Evolutionary conservation across 2,113 vertebrate genomes (phyloP), one percentile per base, ranked within the genome.

Genomic region (human): DNA sequence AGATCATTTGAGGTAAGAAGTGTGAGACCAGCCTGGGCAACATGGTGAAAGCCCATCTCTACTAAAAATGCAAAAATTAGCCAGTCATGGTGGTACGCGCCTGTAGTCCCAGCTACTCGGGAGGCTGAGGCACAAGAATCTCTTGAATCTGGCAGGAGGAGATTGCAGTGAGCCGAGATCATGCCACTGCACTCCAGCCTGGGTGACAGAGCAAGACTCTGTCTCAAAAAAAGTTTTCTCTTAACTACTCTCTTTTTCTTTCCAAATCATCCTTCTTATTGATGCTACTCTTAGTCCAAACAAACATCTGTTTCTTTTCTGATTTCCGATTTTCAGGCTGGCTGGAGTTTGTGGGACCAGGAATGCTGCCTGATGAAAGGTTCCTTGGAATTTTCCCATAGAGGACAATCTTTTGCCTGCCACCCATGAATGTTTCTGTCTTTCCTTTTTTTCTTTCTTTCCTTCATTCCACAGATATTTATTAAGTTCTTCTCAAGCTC

Each of bases 401-500:
- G 35, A 93, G 40, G 90, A 78, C 61, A 93, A 50, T 45, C 43
- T 6, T 27, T 13, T 45, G 22, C 6, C 45, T 72, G 16, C 40
- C 70, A 59, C 38, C 50, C 32, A 0, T 6, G 22, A 81, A 73
- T 52, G 32, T 27, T 84, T 57, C 50, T 72, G 66, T 57, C 68
- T 35, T 68, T 64, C 40, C 30, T 61, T 25, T 6, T n/a, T 27
- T 68, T 23, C 7, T 30, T 3, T 59, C 75, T 76, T 35, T 38
- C 6, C 25, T 48, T 73, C 45, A 27, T 43, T 45, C 18, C 25
- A 48, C 80, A 96, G 94, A n/a, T 90, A 76, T 88, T 88, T 85
- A 89, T 90, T 30, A 79, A 66, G 20, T 81, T 97, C 23, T 97
- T 94, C 93, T 97, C 92, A 96, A 94, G 45, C 25, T 48, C 9